phyloP scores from a whole-genome alignment of 2,888 invertebrate species.

The Drosophila diplacantha region DNA sequence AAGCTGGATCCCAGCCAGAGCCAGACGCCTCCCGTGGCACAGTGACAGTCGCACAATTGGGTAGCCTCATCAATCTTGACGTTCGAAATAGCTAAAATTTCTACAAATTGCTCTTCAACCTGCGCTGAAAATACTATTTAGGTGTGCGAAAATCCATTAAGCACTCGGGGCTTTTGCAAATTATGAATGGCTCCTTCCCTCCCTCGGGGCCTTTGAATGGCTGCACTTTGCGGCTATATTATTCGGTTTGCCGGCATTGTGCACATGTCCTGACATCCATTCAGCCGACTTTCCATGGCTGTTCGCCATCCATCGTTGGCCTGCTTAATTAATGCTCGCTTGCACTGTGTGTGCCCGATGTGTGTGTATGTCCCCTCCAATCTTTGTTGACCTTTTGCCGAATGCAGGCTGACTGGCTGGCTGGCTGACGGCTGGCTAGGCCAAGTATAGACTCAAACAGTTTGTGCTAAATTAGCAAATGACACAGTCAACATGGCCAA shows the following conservation, averaged over 20 bases:
- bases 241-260: slow-evolving; percentile 27
- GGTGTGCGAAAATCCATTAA: slow-evolving; percentile 12
- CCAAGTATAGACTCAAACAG: slow-evolving; percentile 53
- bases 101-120: slow-evolving; percentile 24
- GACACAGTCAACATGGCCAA: slow-evolving; percentile 70
- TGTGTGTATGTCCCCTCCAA: slow-evolving; percentile 17
- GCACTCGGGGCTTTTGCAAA: slow-evolving; percentile 15
- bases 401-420: slow-evolving; percentile 62
- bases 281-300: slow-evolving; percentile 19
- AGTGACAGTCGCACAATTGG: slow-evolving; percentile 29
- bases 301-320: slow-evolving; percentile 53
- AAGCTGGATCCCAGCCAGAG: slow-evolving; percentile 16
- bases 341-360: slow-evolving; percentile 41
- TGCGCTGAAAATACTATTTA: slow-evolving; percentile 12
- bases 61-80: slow-evolving; percentile 28
- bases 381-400: slow-evolving; percentile 62
- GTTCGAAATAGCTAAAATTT: slow-evolving; percentile 20
- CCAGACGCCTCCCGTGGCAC: slow-evolving; percentile 2
- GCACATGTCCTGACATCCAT: slow-evolving; percentile 32
- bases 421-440: slow-evolving; percentile 19
- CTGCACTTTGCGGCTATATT: slow-evolving; percentile 22
- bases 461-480: slow-evolving; percentile 72
- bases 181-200: slow-evolving; percentile 25
- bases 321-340: slow-evolving; percentile 69
- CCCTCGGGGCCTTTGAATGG: slow-evolving; percentile 1